Percentiles rank a stretch among this genome's conserved stretches.
Evolutionary conservation across 1,140 invertebrate genomes (phyloP).

Genomic region (Platyura marginata): DNA sequence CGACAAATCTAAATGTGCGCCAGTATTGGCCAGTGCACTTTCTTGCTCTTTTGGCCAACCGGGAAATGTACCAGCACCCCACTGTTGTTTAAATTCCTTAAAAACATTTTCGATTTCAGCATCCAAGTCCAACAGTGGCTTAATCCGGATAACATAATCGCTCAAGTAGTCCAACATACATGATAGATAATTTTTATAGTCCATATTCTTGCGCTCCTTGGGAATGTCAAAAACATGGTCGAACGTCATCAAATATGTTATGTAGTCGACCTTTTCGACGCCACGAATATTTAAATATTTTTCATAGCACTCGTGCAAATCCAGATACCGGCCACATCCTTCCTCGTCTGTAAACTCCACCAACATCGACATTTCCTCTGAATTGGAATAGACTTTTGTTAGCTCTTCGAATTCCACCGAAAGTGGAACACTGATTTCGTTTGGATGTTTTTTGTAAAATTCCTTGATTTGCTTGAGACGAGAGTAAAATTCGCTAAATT

Average conservation of each 20-base stretch:
- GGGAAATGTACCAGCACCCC: slow-evolving; percentile 75
- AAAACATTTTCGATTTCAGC: slow-evolving; percentile 58
- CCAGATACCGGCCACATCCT: slow-evolving; percentile 96
- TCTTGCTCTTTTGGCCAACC: slow-evolving; percentile 96
- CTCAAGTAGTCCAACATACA: slow-evolving; percentile 58
- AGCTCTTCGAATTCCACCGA: slow-evolving; percentile 94
- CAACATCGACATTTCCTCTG: slow-evolving; percentile 33
- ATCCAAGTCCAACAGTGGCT: slow-evolving; percentile 77
- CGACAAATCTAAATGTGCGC: slow-evolving; percentile 90
- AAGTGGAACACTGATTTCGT: slow-evolving; percentile 90
- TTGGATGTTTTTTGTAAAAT: slow-evolving; percentile 89
- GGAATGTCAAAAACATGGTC: slow-evolving; percentile 94
- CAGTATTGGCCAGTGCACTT: slow-evolving; percentile 77
- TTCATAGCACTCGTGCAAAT: slow-evolving; percentile 94
- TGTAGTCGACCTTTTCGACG: slow-evolving; percentile 93
- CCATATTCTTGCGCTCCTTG: slow-evolving; percentile 82
- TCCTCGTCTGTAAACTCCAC: slow-evolving; percentile 99
- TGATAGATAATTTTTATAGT: slow-evolving; percentile 80
- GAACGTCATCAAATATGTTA: slow-evolving; percentile 83
- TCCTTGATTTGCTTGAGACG: slow-evolving; percentile 89
- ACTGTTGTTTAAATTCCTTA: slow-evolving; percentile 72
- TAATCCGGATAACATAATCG: slow-evolving; percentile 69
- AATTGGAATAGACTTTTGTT: slow-evolving; percentile 38
- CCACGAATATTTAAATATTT: slow-evolving; percentile 95
- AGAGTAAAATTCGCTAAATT: slow-evolving; percentile 94